These are phyloP conservation scores for Alectura lathami DNA, from an alignment of 2,113 vertebrate genomes.

Conservation along the genomic window DNA sequence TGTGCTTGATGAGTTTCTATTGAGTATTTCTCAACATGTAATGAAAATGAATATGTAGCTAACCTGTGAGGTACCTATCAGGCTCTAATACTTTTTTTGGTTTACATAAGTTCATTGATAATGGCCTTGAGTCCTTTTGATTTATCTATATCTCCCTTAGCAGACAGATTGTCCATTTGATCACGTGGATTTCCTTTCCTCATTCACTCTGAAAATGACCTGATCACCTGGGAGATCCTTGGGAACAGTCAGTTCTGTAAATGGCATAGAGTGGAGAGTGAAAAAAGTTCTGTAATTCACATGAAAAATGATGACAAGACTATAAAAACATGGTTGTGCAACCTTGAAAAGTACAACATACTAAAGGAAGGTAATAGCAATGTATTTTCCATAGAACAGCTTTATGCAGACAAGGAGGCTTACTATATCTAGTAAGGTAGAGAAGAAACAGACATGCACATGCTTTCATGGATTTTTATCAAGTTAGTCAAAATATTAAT, in stretches of 20 bases:
- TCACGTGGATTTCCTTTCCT: background rate
- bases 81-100: background rate
- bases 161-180: background rate
- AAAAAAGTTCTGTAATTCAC: conserved; percentile 9
- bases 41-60: background rate
- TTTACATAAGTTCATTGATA: conserved; percentile 3
- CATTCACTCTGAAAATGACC: background rate
- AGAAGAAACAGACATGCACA: background rate
- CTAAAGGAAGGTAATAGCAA: conserved; percentile 44
- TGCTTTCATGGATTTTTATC: conserved; percentile 13
- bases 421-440: conserved; percentile 40
- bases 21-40: background rate
- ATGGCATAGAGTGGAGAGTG: background rate
- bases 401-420: conserved; percentile 34
- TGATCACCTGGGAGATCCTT: conserved; percentile 7
- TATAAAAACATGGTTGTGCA: conserved; percentile 11
- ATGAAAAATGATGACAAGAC: conserved; percentile 35
- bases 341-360: conserved; percentile 50
- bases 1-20: background rate
- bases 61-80: background rate
- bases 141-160: background rate
- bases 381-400: conserved; percentile 46
- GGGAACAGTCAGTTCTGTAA: background rate
- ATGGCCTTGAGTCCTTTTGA: background rate
- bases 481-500: conserved; percentile 50